Evolutionary conservation across 2,797 vertebrate species (phyloP), one percentile per base, ranked within the genome.

Genomic region (Xenops minutus): DNA sequence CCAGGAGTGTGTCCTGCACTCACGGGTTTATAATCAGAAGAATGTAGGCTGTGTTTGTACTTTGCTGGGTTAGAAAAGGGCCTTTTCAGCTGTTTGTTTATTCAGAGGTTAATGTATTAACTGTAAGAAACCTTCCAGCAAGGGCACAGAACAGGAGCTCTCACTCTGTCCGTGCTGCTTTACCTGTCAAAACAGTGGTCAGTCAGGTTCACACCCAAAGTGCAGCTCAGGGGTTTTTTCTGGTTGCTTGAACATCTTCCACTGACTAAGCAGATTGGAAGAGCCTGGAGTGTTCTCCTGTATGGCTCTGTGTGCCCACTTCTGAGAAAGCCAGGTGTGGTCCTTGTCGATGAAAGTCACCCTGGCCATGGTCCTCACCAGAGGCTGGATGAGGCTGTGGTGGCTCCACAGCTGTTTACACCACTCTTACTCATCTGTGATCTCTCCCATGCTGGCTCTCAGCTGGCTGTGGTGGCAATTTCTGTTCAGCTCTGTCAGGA

Each of bases 11-110:
- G 89, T 81, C 95, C 88, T 78, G 94, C 58, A 17, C 80, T 94
- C 55, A 22, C 55, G 89, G 69, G 68, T 71, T 92, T 78, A 66
- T 87, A 84, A 76, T 86, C 89, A 84, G 89, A 93, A 93, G 92
- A 95, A 96, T 93, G 89, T 6, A 52, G 76, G 54, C 85, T 88
- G 78, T 95, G 92, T 96, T 96, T 95, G 94, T 82, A 56, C 93
- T 89, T 71, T 17, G 77, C 92, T 73, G 23, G 67, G 85, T 66
- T 63, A 76, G 92, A 79, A 84, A 91, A 76, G 73, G 76, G 85
- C 79, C 76, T 75, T 91, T 59, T 81, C 71, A 41, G 75, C 17
- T 18, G 10, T 75, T 95, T 94, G 91, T 96, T 97, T 96, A 81
- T 92, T 84, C 87, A 75, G 87, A 93, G 78, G 91, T 92, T 95